Evolutionary conservation across 2,888 invertebrate genomes (phyloP).

Genomic region (Pyrochroa serraticornis): DNA sequence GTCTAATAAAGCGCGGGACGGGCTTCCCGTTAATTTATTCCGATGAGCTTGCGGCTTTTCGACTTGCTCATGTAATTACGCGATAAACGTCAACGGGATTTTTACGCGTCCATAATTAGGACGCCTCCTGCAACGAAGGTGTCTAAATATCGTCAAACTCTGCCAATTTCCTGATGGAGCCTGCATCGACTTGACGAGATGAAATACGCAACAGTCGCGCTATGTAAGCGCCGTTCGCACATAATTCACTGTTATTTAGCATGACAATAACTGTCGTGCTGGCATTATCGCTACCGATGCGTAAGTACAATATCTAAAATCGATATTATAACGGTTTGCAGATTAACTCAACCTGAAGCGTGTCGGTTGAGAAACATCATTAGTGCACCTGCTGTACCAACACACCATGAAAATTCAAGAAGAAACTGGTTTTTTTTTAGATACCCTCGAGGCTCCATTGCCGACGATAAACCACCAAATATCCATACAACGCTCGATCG

Average conservation of each 20-base stretch:
- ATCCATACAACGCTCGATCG: too few species aligned
- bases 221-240: slow-evolving; percentile 18
- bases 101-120: background rate
- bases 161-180: slow-evolving; percentile 14
- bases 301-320: slow-evolving; percentile 26
- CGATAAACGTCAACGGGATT: slow-evolving; percentile 1
- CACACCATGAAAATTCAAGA: too few species aligned
- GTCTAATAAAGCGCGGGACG: slow-evolving; percentile 28
- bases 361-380: background rate
- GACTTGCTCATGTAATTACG: slow-evolving; percentile 12
- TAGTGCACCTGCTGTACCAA: background rate
- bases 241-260: slow-evolving; percentile 30
- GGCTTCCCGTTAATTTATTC: slow-evolving; percentile 20
- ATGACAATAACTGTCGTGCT: slow-evolving; percentile 28
- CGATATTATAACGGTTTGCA: slow-evolving; percentile 20
- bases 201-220: slow-evolving; percentile 20
- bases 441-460: background rate
- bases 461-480: too few species aligned
- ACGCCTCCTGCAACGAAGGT: background rate
- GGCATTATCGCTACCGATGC: slow-evolving; percentile 24
- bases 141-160: background rate
- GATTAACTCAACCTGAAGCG: slow-evolving; percentile 26
- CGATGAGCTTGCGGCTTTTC: slow-evolving; percentile 15
- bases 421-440: background rate
- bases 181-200: background rate